Conservation (phyloP, 1,140 invertebrate genomes). For the Oreohelix idahoensis region DNA sequence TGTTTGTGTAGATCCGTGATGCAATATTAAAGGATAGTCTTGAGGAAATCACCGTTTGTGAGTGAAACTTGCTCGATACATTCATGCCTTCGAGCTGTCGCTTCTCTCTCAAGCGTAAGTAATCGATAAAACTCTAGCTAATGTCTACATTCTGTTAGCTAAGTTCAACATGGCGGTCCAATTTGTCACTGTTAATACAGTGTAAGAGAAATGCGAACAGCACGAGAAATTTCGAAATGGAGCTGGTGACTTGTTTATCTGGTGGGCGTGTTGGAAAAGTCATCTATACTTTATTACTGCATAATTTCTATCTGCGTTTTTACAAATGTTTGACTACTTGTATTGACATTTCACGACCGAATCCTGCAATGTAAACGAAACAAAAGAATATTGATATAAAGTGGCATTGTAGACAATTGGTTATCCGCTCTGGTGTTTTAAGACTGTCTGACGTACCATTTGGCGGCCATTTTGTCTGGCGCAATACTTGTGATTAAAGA, state of each 20-base stretch:
- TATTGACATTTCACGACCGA: constrained; percentile 1
- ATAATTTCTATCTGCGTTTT: not conserved
- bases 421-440: no score
- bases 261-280: not conserved
- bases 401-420: not conserved
- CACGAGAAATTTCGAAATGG: not conserved
- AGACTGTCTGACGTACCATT: no score
- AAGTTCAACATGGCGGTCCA: not conserved
- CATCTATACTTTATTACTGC: not conserved
- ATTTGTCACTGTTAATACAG: not conserved
- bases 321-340: not conserved
- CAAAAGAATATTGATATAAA: not conserved
- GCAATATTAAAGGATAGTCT: not conserved
- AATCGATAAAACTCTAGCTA: not conserved
- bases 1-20: not conserved
- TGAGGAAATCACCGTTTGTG: not conserved
- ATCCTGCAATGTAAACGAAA: not conserved
- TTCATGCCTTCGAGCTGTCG: not conserved
- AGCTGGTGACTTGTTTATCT: not conserved
- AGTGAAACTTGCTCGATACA: not conserved
- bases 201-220: not conserved
- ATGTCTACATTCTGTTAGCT: not conserved
- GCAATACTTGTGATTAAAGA: no score
- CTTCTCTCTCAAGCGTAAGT: not conserved
- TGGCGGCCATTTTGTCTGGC: no score